Percentiles rank a stretch among this genome's conserved stretches.
Conservation (phyloP, 2,113 vertebrate genomes). For the Phrynosoma blainvillii region DNA sequence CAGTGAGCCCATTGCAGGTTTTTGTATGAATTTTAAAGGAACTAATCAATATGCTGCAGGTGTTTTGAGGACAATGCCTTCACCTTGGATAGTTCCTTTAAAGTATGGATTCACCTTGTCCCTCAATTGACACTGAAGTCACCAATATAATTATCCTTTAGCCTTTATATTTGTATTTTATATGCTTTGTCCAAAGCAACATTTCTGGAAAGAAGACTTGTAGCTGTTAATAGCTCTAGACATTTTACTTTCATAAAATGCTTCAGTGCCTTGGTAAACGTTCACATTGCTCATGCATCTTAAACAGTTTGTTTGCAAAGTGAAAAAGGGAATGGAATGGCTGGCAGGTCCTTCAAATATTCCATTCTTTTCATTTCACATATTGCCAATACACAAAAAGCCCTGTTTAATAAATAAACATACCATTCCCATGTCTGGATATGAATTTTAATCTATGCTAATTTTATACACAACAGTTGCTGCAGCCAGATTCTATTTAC, state of each 20-base stretch:
- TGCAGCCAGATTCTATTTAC: constrained; percentile 72
- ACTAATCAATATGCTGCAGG: too few species aligned
- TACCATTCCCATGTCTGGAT: constrained; percentile 51
- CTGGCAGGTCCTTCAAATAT: constrained; percentile 9
- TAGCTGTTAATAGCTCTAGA: constrained; percentile 13
- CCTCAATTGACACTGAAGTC: too few species aligned
- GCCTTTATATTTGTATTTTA: background rate
- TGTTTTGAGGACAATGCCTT: too few species aligned
- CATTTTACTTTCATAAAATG: constrained; percentile 38
- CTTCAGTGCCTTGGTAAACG: constrained; percentile 29
- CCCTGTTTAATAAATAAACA: constrained; percentile 55
- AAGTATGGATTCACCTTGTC: too few species aligned
- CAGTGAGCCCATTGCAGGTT: too few species aligned
- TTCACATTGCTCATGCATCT: constrained; percentile 53
- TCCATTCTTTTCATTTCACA: constrained; percentile 48
- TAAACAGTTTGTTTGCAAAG: constrained; percentile 45
- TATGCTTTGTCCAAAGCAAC: constrained; percentile 5
- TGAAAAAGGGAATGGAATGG: constrained; percentile 32
- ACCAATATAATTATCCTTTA: background rate
- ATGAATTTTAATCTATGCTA: constrained; percentile 72
- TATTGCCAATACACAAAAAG: constrained; percentile 32
- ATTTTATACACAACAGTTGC: constrained; percentile 73
- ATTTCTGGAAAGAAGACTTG: constrained; percentile 13
- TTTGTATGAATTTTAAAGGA: too few species aligned
- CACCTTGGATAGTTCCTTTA: too few species aligned